These are phyloP conservation scores for Eospalax fontanierii DNA, from an alignment of 2,797 vertebrate genomes.

Conservation along the genomic window DNA sequence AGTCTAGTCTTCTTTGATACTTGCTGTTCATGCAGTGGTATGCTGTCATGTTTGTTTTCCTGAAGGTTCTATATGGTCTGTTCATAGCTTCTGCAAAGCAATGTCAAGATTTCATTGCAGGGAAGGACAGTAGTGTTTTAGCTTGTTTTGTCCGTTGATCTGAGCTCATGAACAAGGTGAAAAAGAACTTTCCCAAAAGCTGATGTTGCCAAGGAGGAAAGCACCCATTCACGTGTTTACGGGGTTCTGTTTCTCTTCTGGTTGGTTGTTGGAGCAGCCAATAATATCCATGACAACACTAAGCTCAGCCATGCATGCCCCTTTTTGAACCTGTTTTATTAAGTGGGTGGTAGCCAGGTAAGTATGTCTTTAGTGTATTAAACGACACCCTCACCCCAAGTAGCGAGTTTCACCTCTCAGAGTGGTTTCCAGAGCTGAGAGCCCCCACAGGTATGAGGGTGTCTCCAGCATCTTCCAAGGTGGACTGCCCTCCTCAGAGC, in stretches of 20 bases:
- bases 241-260: conserved; percentile 38
- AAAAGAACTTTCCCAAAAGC: conserved; percentile 26
- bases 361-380: not conserved
- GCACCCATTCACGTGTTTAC: not conserved
- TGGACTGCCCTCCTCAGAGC: not conserved
- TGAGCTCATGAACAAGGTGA: conserved; percentile 33
- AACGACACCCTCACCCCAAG: not conserved
- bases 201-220: not conserved
- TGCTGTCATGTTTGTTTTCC: conserved; percentile 77
- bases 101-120: not conserved
- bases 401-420: not conserved
- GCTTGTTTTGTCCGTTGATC: conserved; percentile 63
- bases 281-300: not conserved
- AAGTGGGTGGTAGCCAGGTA: not conserved
- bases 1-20: conserved; percentile 78
- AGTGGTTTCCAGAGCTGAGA: not conserved
- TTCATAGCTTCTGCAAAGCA: conserved; percentile 77
- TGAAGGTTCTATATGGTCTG: conserved; percentile 75
- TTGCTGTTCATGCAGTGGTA: conserved; percentile 74
- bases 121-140: conserved; percentile 37
- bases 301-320: not conserved
- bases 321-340: not conserved
- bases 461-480: not conserved
- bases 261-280: not conserved
- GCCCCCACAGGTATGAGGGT: not conserved